Evolutionary conservation across 1,140 invertebrate species (phyloP).

Genomic region (Brachionus calyciflorus): DNA sequence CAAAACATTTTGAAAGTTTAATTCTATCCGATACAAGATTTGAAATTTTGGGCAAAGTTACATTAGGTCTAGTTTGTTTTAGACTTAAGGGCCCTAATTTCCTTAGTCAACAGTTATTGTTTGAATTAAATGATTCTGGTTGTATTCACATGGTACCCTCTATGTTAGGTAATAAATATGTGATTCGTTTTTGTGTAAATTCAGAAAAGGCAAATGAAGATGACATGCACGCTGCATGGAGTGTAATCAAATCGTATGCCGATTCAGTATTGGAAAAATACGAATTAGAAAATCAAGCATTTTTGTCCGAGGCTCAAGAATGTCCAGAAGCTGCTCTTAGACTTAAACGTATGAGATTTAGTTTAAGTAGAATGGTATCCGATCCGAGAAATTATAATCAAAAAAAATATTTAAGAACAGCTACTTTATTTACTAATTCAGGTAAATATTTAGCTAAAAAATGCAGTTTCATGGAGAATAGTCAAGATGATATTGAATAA

Average conservation of each 20-base stretch:
- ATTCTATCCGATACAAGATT: conserved; percentile 82
- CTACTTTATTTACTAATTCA: not conserved
- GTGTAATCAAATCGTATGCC: conserved; percentile 66
- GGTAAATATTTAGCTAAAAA: conserved; percentile 43
- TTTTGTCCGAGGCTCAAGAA: not conserved
- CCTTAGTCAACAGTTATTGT: conserved; percentile 75
- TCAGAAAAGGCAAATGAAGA: conserved; percentile 80
- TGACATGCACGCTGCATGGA: conserved; percentile 86
- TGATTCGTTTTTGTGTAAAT: conserved; percentile 78
- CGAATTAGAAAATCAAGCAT: not conserved
- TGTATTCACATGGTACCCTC: conserved; percentile 96
- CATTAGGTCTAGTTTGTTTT: conserved; percentile 89
- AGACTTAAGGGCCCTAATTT: conserved; percentile 64
- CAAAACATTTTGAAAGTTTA: conserved; percentile 83
- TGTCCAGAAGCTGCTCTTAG: not conserved
- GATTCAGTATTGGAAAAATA: conserved; percentile 6
- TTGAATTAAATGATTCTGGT: conserved; percentile 89
- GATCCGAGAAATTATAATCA: conserved; percentile 40
- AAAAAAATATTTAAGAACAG: conserved; percentile 16
- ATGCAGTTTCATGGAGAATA: conserved; percentile 25
- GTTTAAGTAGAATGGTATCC: conserved; percentile 38
- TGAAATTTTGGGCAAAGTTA: conserved; percentile 89
- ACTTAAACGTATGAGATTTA: conserved; percentile 12
- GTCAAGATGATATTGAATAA: not conserved
- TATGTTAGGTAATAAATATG: conserved; percentile 74